phyloP scores from a whole-genome alignment of 2,797 vertebrate species.

The Halcyon badia region DNA sequence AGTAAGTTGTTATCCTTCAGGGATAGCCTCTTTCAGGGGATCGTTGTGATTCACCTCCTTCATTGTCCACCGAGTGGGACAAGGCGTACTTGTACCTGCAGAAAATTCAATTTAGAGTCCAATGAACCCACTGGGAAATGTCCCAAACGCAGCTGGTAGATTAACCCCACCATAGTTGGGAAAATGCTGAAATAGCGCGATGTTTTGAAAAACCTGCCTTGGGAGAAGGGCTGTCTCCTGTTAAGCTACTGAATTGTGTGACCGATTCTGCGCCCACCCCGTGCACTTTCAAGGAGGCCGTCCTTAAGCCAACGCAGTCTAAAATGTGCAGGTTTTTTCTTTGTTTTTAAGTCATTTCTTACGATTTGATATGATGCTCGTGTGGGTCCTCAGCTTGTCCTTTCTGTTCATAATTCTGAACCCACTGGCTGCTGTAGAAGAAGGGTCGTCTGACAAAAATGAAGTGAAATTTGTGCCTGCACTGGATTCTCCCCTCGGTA shows the following conservation, averaged over 20 bases:
- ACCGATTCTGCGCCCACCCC: neutral
- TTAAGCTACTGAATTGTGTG: neutral
- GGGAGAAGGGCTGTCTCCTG: neutral
- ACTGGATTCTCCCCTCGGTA: neutral
- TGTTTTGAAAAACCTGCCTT: neutral
- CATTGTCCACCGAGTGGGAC: too few species aligned
- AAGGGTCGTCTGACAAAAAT: neutral
- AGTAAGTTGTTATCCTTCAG: too few species aligned
- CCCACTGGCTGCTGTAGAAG: neutral
- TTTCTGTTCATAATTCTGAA: neutral
- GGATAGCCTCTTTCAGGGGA: too few species aligned
- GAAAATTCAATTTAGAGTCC: neutral
- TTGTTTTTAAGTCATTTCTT: neutral
- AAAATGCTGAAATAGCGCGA: fast-evolving
- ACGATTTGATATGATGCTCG: neutral
- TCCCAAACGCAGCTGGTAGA: neutral
- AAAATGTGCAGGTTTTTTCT: neutral
- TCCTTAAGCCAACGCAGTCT: neutral
- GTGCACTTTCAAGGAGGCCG: neutral
- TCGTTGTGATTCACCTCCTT: too few species aligned
- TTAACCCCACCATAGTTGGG: neutral
- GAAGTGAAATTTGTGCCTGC: neutral
- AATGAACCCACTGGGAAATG: neutral
- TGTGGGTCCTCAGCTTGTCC: neutral
- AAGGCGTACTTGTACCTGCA: neutral